Evolutionary conservation across 2,113 vertebrate genomes (phyloP).

Genomic region (Gopherus flavomarginatus): DNA sequence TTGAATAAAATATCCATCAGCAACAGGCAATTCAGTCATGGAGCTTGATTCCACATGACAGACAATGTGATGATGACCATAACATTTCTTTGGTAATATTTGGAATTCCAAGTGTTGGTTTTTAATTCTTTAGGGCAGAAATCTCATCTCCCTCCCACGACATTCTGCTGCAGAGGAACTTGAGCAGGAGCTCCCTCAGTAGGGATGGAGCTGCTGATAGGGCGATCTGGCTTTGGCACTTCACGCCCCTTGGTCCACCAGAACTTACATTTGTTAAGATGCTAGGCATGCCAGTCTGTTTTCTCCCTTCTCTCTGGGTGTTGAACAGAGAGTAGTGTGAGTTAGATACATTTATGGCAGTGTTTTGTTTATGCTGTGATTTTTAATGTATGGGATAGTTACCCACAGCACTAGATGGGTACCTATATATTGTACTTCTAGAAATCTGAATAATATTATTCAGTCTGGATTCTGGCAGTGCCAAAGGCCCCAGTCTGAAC

Average conservation of each 20-base stretch:
- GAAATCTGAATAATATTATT: neutral
- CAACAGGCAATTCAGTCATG: neutral
- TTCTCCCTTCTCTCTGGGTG: neutral
- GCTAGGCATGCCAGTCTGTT: fast-evolving
- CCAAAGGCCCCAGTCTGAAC: neutral
- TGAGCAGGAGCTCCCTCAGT: neutral
- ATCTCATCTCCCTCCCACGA: neutral
- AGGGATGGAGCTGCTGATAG: neutral
- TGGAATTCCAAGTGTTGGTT: neutral
- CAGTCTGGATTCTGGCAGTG: neutral
- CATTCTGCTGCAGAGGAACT: neutral
- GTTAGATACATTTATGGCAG: neutral
- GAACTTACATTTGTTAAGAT: neutral
- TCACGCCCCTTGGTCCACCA: neutral
- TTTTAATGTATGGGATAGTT: neutral
- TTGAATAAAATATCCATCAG: neutral
- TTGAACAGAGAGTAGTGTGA: neutral
- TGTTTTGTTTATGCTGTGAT: neutral
- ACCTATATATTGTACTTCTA: neutral
- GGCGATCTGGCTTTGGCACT: neutral
- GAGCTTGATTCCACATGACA: neutral
- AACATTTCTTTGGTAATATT: neutral
- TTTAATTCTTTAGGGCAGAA: constrained; percentile 13
- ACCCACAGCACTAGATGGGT: neutral
- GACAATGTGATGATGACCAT: neutral